Evolutionary conservation across 2,888 invertebrate species (phyloP).

Genomic region (Phytoseiulus persimilis): DNA sequence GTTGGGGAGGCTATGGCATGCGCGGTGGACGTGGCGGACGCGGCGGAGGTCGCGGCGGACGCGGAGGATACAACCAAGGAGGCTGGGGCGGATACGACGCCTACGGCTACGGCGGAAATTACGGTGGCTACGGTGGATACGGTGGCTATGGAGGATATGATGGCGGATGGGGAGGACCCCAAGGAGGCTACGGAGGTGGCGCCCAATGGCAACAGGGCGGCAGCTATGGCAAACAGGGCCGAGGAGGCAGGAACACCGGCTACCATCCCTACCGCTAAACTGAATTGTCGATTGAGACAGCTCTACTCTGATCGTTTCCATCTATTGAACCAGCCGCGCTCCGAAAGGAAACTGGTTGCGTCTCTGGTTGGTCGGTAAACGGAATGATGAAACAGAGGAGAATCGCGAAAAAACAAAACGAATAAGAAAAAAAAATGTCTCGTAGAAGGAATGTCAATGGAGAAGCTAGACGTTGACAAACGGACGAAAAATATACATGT

Average conservation of each 20-base stretch:
- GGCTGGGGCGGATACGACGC: constrained; percentile 40
- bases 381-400: neutral
- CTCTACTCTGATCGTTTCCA: neutral
- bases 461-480: neutral
- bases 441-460: neutral
- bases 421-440: neutral
- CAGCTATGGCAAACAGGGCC: constrained; percentile 35
- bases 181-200: constrained; percentile 27
- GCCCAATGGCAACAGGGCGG: constrained; percentile 38
- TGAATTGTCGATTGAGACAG: neutral
- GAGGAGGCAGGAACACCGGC: constrained; percentile 33
- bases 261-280: constrained; percentile 36
- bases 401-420: neutral
- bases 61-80: constrained; percentile 17
- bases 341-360: neutral
- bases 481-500: neutral
- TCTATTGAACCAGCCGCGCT: neutral
- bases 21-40: constrained; percentile 8
- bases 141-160: constrained; percentile 41
- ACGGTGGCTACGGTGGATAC: constrained; percentile 53
- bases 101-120: constrained; percentile 42
- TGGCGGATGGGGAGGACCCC: constrained; percentile 39
- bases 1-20: constrained; percentile 40
- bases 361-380: neutral
- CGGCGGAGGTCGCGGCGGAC: constrained; percentile 25